These are phyloP conservation scores for Nemotelus pantherinus DNA, from an alignment of 2,888 invertebrate species.

Conservation along the genomic window DNA sequence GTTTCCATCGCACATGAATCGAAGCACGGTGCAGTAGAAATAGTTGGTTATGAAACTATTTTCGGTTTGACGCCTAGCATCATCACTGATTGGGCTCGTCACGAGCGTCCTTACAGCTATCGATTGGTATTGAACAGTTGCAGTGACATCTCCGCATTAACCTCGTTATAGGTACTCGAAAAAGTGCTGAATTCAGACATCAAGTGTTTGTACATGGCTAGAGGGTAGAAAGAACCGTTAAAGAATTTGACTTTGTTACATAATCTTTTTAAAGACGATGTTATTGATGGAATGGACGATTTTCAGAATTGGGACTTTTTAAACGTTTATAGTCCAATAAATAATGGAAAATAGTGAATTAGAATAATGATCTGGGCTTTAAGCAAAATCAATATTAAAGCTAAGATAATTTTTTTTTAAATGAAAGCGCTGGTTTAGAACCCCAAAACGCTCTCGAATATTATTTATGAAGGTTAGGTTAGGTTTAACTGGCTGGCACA, in stretches of 20 bases:
- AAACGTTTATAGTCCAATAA: too few relatives aligned
- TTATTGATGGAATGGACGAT: neutral
- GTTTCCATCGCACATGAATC: too few relatives aligned
- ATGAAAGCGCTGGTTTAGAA: too few relatives aligned
- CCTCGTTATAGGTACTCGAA: conserved; percentile 42
- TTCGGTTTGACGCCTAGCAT: conserved; percentile 22
- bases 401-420: too few relatives aligned
- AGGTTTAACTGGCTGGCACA: too few relatives aligned
- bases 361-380: too few relatives aligned
- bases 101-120: conserved; percentile 6
- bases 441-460: too few relatives aligned
- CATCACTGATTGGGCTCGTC: neutral
- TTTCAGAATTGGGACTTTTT: too few relatives aligned
- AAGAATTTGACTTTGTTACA: conserved; percentile 31
- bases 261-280: conserved; percentile 24
- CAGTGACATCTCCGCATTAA: conserved; percentile 43
- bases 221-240: conserved; percentile 5
- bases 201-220: conserved; percentile 31
- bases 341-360: too few relatives aligned
- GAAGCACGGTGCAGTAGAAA: neutral
- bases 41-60: conserved; percentile 16
- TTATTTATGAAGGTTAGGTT: too few relatives aligned
- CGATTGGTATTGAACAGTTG: conserved; percentile 41
- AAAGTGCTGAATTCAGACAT: conserved; percentile 36
- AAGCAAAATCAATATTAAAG: too few relatives aligned